Conservation (phyloP, 2,888 invertebrate species). For the Conchocele bisecta region DNA sequence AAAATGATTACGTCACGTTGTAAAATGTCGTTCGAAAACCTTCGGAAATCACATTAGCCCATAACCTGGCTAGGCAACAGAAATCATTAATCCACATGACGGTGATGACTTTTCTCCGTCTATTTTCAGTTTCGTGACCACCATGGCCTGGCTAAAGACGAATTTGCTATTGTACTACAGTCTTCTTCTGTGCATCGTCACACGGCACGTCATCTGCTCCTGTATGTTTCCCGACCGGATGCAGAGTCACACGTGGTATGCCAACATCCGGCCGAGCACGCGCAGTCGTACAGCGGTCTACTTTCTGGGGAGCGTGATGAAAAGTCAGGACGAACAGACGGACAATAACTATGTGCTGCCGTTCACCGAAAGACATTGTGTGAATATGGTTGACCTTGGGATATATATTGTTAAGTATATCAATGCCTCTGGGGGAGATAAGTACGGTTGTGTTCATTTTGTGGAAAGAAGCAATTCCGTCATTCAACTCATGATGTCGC, state of each 20-base stretch:
- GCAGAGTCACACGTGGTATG: conserved; percentile 49
- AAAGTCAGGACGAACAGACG: conserved; percentile 42
- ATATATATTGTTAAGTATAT: conserved; percentile 30
- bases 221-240: conserved; percentile 48
- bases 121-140: too few species aligned
- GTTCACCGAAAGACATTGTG: conserved; percentile 29
- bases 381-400: conserved; percentile 29
- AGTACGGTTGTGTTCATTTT: conserved; percentile 50
- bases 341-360: conserved; percentile 19
- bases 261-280: conserved; percentile 25
- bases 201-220: too few species aligned
- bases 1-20: too few species aligned
- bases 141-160: too few species aligned
- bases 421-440: conserved; percentile 7
- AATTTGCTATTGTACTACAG: too few species aligned
- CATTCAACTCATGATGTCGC: conserved; percentile 65
- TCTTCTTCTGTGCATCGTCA: too few species aligned
- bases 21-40: too few species aligned
- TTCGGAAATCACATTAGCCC: too few species aligned
- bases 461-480: conserved; percentile 53
- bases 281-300: conserved; percentile 37
- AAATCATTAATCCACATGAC: too few species aligned
- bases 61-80: too few species aligned
- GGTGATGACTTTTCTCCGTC: too few species aligned
- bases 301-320: conserved; percentile 42